Conservation (phyloP, 2,797 vertebrate species). For the Parambassis ranga region DNA sequence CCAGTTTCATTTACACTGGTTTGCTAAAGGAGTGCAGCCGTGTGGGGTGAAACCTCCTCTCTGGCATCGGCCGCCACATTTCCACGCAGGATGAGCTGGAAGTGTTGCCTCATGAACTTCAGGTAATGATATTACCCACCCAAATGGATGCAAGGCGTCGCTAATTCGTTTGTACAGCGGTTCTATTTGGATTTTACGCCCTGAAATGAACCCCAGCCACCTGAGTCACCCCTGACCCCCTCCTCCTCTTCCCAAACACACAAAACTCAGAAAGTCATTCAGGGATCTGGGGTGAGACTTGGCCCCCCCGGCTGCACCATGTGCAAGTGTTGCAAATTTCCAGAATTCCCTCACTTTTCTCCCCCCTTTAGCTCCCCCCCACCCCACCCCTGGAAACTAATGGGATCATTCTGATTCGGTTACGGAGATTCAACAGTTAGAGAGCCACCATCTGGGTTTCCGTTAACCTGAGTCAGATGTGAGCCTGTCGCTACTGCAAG, state of each 20-base stretch:
- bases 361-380: too few relatives aligned
- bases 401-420: slow-evolving; percentile 99
- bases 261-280: slow-evolving; percentile 14
- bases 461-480: slow-evolving; percentile 99
- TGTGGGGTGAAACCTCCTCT: too few relatives aligned
- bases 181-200: slow-evolving; percentile 86
- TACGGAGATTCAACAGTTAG: slow-evolving; percentile 99
- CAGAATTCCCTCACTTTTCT: slow-evolving; percentile 89
- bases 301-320: slow-evolving; percentile 84
- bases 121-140: slow-evolving; percentile 22
- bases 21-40: too few relatives aligned
- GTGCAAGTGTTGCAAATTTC: slow-evolving; percentile 90
- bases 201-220: slow-evolving; percentile 80
- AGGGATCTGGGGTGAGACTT: slow-evolving; percentile 43
- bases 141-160: slow-evolving; percentile 31
- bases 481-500: slow-evolving; percentile 98
- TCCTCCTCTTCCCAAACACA: not conserved
- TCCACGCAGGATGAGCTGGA: not conserved
- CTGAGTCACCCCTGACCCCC: slow-evolving; percentile 64
- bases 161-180: slow-evolving; percentile 66
- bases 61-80: not conserved
- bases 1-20: too few relatives aligned
- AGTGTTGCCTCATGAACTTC: slow-evolving; percentile 1
- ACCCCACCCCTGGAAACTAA: slow-evolving; percentile 87
- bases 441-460: slow-evolving; percentile 99